Base-by-base conservation (phyloP, 2,888 invertebrate species). In the Lasioglossum calceatum region DNA sequence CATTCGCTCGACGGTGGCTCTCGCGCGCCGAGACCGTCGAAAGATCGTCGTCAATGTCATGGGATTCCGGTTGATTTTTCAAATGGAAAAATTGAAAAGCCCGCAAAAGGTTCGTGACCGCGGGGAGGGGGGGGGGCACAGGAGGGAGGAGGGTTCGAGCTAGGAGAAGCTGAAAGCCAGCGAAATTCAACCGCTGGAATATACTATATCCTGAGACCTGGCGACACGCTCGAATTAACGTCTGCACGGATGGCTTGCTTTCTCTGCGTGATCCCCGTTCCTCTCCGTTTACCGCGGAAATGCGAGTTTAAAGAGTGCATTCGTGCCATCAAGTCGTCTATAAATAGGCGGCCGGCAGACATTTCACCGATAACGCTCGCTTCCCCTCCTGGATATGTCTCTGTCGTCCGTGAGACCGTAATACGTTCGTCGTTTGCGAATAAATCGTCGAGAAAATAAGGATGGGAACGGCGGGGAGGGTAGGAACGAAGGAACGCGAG, bases 241-340 rank as follows among this genome's bases (percentile, higher is more conserved):
- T 83, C 72, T 61, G 39, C 78, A 84, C 79, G 78, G 78, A 85
- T 84, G 79, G 82, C 79, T 90, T 88, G 75, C 80, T 87, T 86
- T 85, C 79, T 44, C 77, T 58, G 74, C 81, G 76, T 54, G 79
- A 79, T 81, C 64, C 77, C 42, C 87, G 81, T 87, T 87, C 84
- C 79, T 80, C 82, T 82, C 79, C 79, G 85, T 82, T 85, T 82
- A 73, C 82, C 87, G 70, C 80, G 82, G 75, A 87, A 87, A 85
- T 80, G 85, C 72, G 67, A 85, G 78, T 82, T 87, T 87, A 84
- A 87, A 87, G 79, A 87, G 84, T 84, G 81, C 79, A 80, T 84
- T 84, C 79, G 81, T 82, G 79, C 74, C 81, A 82, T 84, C 74
- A 54, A 74, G 76, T 84, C 73, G 54, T 61, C 77, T 79, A 82